Conservation (phyloP, 2,113 vertebrate species). For the Cyanoderma ruficeps region DNA sequence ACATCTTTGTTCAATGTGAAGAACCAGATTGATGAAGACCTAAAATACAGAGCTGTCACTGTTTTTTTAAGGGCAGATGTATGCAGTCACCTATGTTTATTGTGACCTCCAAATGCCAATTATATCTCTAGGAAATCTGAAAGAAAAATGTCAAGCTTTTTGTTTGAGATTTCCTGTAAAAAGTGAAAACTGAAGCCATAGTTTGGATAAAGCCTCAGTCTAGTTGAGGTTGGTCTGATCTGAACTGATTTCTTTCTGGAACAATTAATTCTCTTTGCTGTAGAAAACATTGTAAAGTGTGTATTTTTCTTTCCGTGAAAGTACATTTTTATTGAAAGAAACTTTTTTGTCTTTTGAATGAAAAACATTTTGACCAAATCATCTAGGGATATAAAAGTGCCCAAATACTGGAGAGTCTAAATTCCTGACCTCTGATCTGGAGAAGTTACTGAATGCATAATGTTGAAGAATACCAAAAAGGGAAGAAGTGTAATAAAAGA, state of each 20-base stretch:
- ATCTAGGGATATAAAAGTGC: background rate
- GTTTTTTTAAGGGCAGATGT: background rate
- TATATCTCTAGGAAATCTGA: background rate
- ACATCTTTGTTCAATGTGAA: background rate
- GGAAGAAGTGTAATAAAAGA: conserved; percentile 34
- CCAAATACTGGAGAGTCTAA: background rate
- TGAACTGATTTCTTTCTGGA: background rate
- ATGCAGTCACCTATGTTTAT: background rate
- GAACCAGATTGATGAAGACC: background rate
- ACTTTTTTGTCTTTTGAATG: background rate
- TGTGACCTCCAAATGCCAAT: background rate
- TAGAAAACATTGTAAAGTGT: background rate
- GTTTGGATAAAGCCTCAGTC: background rate
- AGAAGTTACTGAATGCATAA: conserved; percentile 22
- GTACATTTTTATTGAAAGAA: background rate
- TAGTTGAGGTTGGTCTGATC: background rate
- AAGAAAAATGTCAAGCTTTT: conserved; percentile 4
- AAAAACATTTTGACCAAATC: conserved; percentile 1
- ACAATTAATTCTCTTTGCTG: background rate
- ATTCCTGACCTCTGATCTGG: conserved; percentile 42
- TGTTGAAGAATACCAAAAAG: conserved; percentile 13
- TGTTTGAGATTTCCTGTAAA: background rate
- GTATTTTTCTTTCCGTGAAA: background rate
- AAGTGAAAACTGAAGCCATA: background rate
- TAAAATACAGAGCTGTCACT: background rate